phyloP scores from a whole-genome alignment of 2,888 invertebrate genomes.

The Macrosoma leucophasiata region DNA sequence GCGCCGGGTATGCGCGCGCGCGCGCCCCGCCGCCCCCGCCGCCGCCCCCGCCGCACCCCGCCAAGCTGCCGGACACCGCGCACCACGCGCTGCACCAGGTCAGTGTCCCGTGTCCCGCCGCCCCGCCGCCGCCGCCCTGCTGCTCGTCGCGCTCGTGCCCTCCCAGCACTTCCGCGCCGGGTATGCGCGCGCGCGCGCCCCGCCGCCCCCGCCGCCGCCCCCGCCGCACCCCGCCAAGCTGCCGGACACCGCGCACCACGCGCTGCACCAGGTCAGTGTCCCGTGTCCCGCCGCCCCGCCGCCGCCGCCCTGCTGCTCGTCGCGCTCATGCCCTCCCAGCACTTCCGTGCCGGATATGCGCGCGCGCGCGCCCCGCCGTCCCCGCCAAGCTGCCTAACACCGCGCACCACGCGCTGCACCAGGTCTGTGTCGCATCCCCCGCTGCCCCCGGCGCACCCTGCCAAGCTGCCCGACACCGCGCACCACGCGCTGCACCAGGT shows the following conservation, averaged over 20 bases:
- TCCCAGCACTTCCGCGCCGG: constrained; percentile 93
- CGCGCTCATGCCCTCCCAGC: constrained; percentile 91
- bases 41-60: constrained; percentile 53
- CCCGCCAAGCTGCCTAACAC: constrained; percentile 60
- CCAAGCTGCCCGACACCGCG: constrained; percentile 65
- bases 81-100: constrained; percentile 74
- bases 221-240: constrained; percentile 64
- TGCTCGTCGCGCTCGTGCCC: constrained; percentile 93
- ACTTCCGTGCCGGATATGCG: constrained; percentile 92
- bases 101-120: constrained; percentile 85
- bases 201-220: constrained; percentile 62
- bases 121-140: constrained; percentile 88
- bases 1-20: constrained; percentile 87
- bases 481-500: constrained; percentile 74
- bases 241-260: constrained; percentile 46
- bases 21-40: constrained; percentile 59
- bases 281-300: constrained; percentile 65
- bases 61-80: constrained; percentile 65
- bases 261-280: too few species aligned
- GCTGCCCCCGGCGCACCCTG: constrained; percentile 45
- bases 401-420: constrained; percentile 73
- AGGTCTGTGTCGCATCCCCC: constrained; percentile 71
- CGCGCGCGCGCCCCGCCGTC: constrained; percentile 71
- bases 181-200: constrained; percentile 73
- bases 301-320: constrained; percentile 92